Conservation (phyloP, 2,113 vertebrate genomes). For the Uria lomvia region DNA sequence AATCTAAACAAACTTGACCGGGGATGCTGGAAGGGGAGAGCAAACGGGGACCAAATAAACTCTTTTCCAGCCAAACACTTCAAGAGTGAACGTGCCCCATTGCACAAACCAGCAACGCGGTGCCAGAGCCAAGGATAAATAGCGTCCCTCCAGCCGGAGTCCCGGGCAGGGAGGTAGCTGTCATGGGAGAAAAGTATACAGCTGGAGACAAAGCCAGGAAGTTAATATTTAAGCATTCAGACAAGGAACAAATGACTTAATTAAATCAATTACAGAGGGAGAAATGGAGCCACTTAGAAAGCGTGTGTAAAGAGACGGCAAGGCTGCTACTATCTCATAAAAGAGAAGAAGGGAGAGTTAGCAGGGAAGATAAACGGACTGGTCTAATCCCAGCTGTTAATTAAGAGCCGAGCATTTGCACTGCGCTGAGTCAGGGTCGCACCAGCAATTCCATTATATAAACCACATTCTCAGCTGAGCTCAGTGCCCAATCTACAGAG, state of each 20-base stretch:
- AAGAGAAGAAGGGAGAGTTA: slow-evolving; percentile 36
- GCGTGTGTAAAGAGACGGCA: neutral
- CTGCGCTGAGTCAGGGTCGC: neutral
- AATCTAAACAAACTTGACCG: neutral
- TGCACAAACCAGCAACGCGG: neutral
- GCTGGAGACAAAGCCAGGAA: slow-evolving; percentile 63
- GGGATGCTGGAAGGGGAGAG: slow-evolving; percentile 7
- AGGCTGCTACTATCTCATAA: slow-evolving; percentile 3
- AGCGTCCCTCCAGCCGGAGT: neutral
- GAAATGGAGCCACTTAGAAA: slow-evolving; percentile 51
- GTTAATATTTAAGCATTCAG: slow-evolving; percentile 66
- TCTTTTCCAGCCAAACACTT: neutral
- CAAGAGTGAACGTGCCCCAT: neutral
- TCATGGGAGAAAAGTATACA: neutral
- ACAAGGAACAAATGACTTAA: slow-evolving; percentile 68
- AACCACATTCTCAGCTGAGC: neutral
- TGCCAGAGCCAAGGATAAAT: slow-evolving; percentile 7
- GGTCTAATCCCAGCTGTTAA: slow-evolving; percentile 21
- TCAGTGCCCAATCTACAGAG: fast-evolving
- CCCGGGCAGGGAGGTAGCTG: neutral
- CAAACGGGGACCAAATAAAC: slow-evolving; percentile 16
- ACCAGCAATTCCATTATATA: neutral
- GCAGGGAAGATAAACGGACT: slow-evolving; percentile 33
- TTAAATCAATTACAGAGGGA: slow-evolving; percentile 66
- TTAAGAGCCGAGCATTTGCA: slow-evolving; percentile 17